Base-by-base conservation (phyloP, 2,113 vertebrate species). In the Protobothrops mucrosquamatus region DNA sequence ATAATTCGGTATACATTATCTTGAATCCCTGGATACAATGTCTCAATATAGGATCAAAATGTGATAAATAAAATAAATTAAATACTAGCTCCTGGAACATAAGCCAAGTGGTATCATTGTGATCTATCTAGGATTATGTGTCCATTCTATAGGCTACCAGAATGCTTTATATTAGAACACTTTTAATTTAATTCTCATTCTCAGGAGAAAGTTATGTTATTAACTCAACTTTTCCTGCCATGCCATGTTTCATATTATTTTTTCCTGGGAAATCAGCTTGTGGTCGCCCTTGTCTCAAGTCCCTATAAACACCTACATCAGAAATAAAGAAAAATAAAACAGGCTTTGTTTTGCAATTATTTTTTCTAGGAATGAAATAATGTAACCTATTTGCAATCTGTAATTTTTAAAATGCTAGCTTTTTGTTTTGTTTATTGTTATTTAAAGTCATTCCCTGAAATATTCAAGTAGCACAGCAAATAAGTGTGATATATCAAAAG, bases 401-500 rank as follows among this genome's bases (percentile, higher is more conserved):
- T 56, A 56, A 56, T 10, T 43, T 94, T 92, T 92, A 88, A 88
- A 51, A 64, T 69, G 2, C 15, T 24, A 29, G 0, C 39, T 94
- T 96, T 96, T 97, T 2, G 0, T 3, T 69, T 85, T 57, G 12
- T 18, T 55, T 52, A 51, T 24, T 15, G 2, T 14, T 85, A 29
- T 46, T 3, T 74, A 92, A 92, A 64, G 0, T 54, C 15, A 48
- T 92, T 3, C 54, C 22, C 90, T 86, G 93, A 95, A 92, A 87
- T 0, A 93, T 94, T 86, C 74, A 88, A 95, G 56, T 92, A 93
- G 89, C 86, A 95, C 34, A 94, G 94, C 18, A 93, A 34, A 95
- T 95, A 93, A 95, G n/a, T 89, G 90, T 89, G 59, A 87, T 91
- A 91, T 92, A 96, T 95, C 95, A 94, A 95, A 96, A 92, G 90